Evolutionary conservation across 2,113 vertebrate genomes (phyloP).

Genomic region (Turnix velox): DNA sequence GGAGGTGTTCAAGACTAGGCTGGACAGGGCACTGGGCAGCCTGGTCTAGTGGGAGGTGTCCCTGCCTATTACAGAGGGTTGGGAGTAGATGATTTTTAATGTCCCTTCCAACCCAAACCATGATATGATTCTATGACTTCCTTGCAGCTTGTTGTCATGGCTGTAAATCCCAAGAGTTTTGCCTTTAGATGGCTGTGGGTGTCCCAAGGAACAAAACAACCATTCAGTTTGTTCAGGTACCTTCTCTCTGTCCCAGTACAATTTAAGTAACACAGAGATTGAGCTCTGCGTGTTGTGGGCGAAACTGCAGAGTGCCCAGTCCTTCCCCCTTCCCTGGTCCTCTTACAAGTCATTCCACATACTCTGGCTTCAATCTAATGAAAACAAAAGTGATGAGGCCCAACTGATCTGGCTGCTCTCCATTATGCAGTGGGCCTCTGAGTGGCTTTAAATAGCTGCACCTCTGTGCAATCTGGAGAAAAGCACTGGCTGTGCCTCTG

Average conservation of each 20-base stretch:
- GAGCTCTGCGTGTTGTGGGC: not conserved
- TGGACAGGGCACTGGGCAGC: too few relatives aligned
- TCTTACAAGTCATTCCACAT: slow-evolving; percentile 14
- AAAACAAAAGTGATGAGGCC: slow-evolving; percentile 22
- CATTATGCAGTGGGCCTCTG: slow-evolving; percentile 8
- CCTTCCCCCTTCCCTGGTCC: slow-evolving; percentile 14
- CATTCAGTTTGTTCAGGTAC: not conserved
- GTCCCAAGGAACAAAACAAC: not conserved
- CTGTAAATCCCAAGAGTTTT: not conserved
- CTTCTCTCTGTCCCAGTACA: not conserved
- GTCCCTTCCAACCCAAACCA: too few relatives aligned
- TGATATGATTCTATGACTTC: too few relatives aligned
- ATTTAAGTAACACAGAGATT: not conserved
- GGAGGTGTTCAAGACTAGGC: too few relatives aligned
- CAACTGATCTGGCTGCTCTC: slow-evolving; percentile 58
- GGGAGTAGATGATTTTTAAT: too few relatives aligned
- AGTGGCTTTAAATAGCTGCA: slow-evolving; percentile 56
- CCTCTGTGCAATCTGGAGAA: not conserved
- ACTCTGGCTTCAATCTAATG: slow-evolving; percentile 46
- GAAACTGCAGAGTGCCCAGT: not conserved
- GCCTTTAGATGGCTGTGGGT: accelerated
- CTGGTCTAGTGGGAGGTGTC: too few relatives aligned
- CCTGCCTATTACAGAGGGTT: too few relatives aligned
- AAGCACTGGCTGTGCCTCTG: not conserved
- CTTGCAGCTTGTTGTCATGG: not conserved